A percentile compares a stretch with the other conserved stretches of the same genome.
These are phyloP conservation scores for Argyra leucocephala DNA, from an alignment of 2,888 invertebrate genomes.

Conservation along the genomic window DNA sequence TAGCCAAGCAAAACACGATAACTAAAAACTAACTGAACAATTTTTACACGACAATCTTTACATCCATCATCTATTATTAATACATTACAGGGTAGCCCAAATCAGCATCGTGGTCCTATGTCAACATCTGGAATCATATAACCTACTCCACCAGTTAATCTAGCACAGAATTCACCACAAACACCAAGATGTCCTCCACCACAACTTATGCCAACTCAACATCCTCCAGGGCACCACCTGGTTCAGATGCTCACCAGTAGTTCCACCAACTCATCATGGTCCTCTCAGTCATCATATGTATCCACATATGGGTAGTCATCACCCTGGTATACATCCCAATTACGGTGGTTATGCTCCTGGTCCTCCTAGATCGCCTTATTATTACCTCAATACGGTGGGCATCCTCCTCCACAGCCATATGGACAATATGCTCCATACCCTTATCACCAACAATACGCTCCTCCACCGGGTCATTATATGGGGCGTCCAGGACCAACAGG, in stretches of 20 bases:
- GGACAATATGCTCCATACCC: constrained; percentile 39
- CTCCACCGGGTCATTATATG: constrained; percentile 37
- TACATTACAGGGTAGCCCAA: constrained; percentile 2
- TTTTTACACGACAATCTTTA: neutral
- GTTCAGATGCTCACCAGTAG: constrained; percentile 19
- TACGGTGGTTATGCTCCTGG: constrained; percentile 41
- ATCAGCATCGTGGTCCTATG: constrained; percentile 24
- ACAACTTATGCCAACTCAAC: neutral
- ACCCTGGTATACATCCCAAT: constrained; percentile 34
- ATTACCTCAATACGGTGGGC: constrained; percentile 42
- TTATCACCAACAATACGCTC: constrained; percentile 42
- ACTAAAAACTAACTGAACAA: neutral
- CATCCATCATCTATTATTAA: neutral
- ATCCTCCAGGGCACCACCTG: constrained; percentile 15
- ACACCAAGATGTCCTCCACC: constrained; percentile 15
- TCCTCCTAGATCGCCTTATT: constrained; percentile 40
- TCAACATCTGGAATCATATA: constrained; percentile 17
- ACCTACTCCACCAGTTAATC: constrained; percentile 8
- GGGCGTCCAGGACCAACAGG: constrained; percentile 31
- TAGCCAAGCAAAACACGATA: neutral
- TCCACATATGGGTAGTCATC: constrained; percentile 35
- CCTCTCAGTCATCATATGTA: constrained; percentile 32
- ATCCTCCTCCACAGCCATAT: constrained; percentile 40
- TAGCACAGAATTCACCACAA: constrained; percentile 19
- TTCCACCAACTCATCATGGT: constrained; percentile 30